These are phyloP conservation scores for Reinhardtius hippoglossoides DNA, from an alignment of 2,113 vertebrate genomes.

Conservation along the genomic window DNA sequence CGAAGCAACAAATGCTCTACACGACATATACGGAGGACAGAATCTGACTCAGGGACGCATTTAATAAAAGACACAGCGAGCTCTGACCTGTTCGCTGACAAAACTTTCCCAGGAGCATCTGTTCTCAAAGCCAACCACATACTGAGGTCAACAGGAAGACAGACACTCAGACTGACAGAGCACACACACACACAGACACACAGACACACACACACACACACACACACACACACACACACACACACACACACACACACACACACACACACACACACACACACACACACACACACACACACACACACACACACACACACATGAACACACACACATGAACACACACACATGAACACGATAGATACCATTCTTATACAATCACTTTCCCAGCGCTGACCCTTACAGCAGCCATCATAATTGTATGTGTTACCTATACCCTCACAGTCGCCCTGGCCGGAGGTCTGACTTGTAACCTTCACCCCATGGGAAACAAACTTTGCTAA, in stretches of 20 bases:
- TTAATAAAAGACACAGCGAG: constrained; percentile 62
- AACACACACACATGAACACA: background rate
- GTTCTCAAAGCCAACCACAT: constrained; percentile 49
- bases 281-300: constrained; percentile 10
- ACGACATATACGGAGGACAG: constrained; percentile 56
- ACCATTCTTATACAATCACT: constrained; percentile 5
- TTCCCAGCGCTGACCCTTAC: background rate
- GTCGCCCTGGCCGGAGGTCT: constrained; percentile 14
- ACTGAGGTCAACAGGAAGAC: constrained; percentile 49
- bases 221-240: background rate
- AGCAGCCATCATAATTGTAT: constrained; percentile 9
- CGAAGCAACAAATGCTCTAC: constrained; percentile 50
- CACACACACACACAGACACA: background rate
- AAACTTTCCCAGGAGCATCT: constrained; percentile 52
- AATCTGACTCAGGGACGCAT: constrained; percentile 50
- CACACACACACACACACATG: background rate
- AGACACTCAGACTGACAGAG: constrained; percentile 31
- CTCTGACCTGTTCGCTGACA: constrained; percentile 49
- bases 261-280: no score
- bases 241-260: background rate
- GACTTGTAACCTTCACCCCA: constrained; percentile 26
- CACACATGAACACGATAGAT: constrained; percentile 9
- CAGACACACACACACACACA: background rate
- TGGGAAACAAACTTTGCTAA: constrained; percentile 38
- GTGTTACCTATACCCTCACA: background rate